Evolutionary conservation across 1,140 invertebrate species (phyloP).

Genomic region (Galendromus occidentalis): DNA sequence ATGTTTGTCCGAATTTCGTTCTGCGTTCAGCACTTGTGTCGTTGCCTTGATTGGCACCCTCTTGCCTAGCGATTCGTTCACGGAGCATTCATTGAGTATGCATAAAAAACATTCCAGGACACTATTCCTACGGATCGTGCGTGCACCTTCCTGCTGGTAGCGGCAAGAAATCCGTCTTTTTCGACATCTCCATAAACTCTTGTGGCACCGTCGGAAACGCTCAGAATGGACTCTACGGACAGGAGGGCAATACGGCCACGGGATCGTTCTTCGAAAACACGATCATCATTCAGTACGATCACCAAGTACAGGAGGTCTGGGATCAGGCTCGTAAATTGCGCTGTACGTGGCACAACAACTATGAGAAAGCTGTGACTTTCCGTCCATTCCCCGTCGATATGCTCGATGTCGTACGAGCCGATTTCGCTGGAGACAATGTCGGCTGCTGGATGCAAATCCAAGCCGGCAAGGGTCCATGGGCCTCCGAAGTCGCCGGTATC

Average conservation of each 20-base stretch:
- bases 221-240: conserved; percentile 57
- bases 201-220: conserved; percentile 79
- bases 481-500: conserved; percentile 76
- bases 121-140: conserved; percentile 67
- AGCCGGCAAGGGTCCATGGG: conserved; percentile 80
- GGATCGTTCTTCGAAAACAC: conserved; percentile 87
- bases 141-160: conserved; percentile 72
- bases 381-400: conserved; percentile 84
- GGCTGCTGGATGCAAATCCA: conserved; percentile 40
- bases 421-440: conserved; percentile 84
- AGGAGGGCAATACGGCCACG: conserved; percentile 48
- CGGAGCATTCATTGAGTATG: too few species aligned
- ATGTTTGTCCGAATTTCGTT: too few species aligned
- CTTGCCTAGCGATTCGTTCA: too few species aligned
- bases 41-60: too few species aligned
- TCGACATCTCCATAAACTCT: conserved; percentile 72
- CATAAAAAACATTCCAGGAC: conserved; percentile 16
- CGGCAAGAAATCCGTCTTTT: conserved; percentile 65
- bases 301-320: conserved; percentile 87
- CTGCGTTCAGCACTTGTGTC: too few species aligned
- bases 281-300: conserved; percentile 79
- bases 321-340: conserved; percentile 75
- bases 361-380: conserved; percentile 85
- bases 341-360: conserved; percentile 87
- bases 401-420: conserved; percentile 73